Conservation (phyloP, 2,797 vertebrate species). For the Premnoplex brunnescens region DNA sequence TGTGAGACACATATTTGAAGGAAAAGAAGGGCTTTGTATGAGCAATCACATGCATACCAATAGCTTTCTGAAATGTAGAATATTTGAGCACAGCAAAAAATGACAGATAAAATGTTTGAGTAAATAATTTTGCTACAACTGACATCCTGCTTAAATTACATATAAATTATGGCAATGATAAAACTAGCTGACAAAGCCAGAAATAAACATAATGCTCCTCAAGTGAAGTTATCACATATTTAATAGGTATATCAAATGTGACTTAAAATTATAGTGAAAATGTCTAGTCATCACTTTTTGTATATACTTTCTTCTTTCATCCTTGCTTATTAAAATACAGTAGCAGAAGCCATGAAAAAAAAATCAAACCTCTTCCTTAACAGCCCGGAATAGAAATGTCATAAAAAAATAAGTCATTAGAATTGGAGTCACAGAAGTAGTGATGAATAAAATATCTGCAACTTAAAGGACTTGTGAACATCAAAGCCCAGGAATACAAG, state of each 20-base stretch:
- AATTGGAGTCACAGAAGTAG: not conserved
- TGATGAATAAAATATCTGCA: not conserved
- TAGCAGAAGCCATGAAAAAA: not conserved
- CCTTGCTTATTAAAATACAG: not conserved
- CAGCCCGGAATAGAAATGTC: not conserved
- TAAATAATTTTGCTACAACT: constrained; percentile 3
- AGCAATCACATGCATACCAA: not conserved
- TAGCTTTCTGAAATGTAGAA: not conserved
- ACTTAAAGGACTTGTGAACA: not conserved
- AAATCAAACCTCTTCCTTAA: not conserved
- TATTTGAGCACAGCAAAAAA: not conserved
- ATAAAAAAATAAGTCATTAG: not conserved
- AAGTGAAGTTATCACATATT: not conserved
- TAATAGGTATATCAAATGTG: not conserved
- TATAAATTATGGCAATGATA: constrained; percentile 29
- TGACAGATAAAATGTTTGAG: not conserved
- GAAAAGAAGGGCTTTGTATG: not conserved
- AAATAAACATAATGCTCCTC: not conserved
- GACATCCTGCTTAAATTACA: not conserved
- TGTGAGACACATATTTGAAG: not conserved
- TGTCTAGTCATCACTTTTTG: constrained; percentile 15
- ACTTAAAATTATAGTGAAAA: not conserved
- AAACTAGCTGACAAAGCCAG: constrained; percentile 38
- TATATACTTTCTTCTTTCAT: not conserved
- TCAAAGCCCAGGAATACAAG: not conserved